Evolutionary conservation across 2,113 vertebrate genomes (phyloP), one percentile per base, ranked within the genome.

Genomic region (Corynorhinus townsendii): DNA sequence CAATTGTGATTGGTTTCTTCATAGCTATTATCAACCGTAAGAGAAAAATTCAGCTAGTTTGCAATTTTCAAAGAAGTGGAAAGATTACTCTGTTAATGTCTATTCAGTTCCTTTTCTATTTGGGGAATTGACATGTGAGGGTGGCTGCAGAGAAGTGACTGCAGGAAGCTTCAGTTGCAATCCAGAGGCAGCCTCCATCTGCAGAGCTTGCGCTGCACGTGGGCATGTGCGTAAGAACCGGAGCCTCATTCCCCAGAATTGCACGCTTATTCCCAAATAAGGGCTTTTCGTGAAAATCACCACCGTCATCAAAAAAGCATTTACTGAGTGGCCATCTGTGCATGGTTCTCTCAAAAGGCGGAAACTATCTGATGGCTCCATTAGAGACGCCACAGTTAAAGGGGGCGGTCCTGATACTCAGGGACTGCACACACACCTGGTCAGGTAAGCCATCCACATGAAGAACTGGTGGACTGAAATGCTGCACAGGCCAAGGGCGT

Each of bases 31-130:
- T 71, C 76, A 93, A 45, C 43, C 69, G 28, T 86, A 85, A 96
- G 86, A 83, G 88, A 89, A 96, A 95, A 96, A 90, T 90, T 73
- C 54, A 93, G 86, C 54, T 35, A 90, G 85, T 79, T 92, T 89
- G 94, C 96, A 92, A 40, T 96, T 96, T 97, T 93, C 94, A 91
- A 92, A 95, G 90, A 95, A 88, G 54, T 75, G 22, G 77, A 79
- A 73, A 86, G 79, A 96, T 96, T 89, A 71, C 96, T 91, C 88
- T 93, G 96, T 90, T 96, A 94, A 95, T 94, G 73, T 84, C 79
- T 95, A 94, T 95, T 96, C 92, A 92, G 93, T 95, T 92, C 86
- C 38, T 95, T 94, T 93, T 94, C 95, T 96, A 89, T 96, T 94
- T 95, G 69, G 38, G 82, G 92, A 94, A 84, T 20, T 95, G 88